phyloP scores from a whole-genome alignment of 2,113 vertebrate genomes.

The Burhinus bistriatus region DNA sequence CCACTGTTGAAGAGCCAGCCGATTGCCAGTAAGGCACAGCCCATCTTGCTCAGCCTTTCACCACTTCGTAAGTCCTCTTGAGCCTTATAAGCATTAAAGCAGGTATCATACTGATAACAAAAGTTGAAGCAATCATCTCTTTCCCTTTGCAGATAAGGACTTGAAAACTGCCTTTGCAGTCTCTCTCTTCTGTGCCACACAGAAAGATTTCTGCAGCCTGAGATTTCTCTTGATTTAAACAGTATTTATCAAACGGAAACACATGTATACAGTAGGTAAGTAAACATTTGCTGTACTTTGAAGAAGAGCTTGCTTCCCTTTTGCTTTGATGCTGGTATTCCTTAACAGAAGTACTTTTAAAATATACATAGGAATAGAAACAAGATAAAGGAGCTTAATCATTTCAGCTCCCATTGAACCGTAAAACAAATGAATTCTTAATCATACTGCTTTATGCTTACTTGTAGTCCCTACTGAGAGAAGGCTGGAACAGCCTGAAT shows the following conservation, averaged over 20 bases:
- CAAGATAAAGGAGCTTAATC: slow-evolving; percentile 32
- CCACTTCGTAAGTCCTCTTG: slow-evolving; percentile 12
- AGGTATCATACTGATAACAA: slow-evolving; percentile 44
- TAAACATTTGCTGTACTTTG: slow-evolving; percentile 3
- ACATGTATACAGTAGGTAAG: slow-evolving; percentile 24
- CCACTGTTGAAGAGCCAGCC: not conserved
- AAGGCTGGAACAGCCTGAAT: not conserved
- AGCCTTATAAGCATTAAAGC: slow-evolving; percentile 30
- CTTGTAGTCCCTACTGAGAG: not conserved
- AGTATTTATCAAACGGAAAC: slow-evolving; percentile 59
- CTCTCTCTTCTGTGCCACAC: not conserved
- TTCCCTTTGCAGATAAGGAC: slow-evolving; percentile 61
- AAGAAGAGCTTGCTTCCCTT: not conserved
- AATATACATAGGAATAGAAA: not conserved
- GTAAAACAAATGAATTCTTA: not conserved
- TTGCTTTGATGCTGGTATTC: not conserved
- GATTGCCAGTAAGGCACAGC: not conserved
- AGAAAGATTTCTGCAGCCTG: slow-evolving; percentile 1
- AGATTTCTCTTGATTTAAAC: not conserved
- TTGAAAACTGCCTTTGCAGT: slow-evolving; percentile 44
- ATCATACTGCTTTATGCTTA: slow-evolving; percentile 3
- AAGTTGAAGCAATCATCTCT: slow-evolving; percentile 57
- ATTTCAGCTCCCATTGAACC: slow-evolving; percentile 11
- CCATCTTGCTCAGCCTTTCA: not conserved
- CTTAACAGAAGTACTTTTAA: not conserved